Evolutionary conservation across 2,888 invertebrate genomes (phyloP), one percentile per base, ranked within the genome.

Genomic region (Amblyteles armatorius): DNA sequence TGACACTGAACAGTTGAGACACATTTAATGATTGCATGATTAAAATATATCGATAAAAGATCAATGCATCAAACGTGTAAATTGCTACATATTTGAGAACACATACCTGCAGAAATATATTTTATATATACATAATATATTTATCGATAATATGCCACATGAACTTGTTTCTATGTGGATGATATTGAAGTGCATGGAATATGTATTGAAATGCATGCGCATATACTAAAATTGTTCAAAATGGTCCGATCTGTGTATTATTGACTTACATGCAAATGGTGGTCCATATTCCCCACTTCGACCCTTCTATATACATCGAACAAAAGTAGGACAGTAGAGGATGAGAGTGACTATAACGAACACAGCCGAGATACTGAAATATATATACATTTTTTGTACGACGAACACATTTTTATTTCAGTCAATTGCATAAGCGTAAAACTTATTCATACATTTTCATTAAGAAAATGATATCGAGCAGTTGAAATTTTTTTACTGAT

Each of bases 271-370:
- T 16, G 44, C 3, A 44, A 44, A 44, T 13, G 11, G 44, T 3
- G 44, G 44, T 44, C 44, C 44, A 16, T 48, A 48, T 48, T 48
- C 44, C 0, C 44, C 13, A 48, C 44, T 13, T 16, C 16, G 16
- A 26, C 0, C 44, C 16, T 0, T 16, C n/a, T 5, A 36, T 19
- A 22, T 68, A 48, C 48, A 68, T 44, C 68, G 44, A 48, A 26
- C 16, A 48, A 26, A 44, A 48, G 13, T 48, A 3, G 7, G 48
- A 13, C 48, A 44, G 13, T 26, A 33, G 33, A 50, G 52, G n/a
- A 55, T 55, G 52, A n/a, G 33, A 50, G 63, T 33, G 29, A 63
- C 33, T 63, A 33, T 63, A 33, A 7, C 33, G 63, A 63, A n/a
- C 16, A 7, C 1, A 29, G 13, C n/a, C 44, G 68, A 26, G 26